These are phyloP conservation scores for Acromyrmex charruanus DNA, from an alignment of 1,140 invertebrate species.

Conservation along the genomic window DNA sequence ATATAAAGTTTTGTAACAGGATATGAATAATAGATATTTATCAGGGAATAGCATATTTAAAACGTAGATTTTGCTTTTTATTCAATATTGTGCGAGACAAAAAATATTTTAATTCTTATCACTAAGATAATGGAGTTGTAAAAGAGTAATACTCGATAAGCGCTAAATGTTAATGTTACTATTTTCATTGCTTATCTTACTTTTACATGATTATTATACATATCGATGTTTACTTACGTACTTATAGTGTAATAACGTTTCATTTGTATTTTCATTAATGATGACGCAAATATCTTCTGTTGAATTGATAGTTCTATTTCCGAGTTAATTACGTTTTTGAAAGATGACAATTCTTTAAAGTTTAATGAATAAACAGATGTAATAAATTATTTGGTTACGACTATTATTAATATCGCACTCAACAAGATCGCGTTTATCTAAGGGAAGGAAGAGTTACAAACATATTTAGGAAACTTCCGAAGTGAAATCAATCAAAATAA, in stretches of 20 bases:
- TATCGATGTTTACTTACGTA: too few relatives aligned
- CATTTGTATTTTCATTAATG: not conserved
- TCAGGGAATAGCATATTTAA: not conserved
- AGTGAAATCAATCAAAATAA: conserved; percentile 37
- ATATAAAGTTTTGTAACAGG: too few relatives aligned
- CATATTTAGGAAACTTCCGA: conserved; percentile 23
- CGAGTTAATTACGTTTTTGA: not conserved
- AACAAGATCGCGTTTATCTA: not conserved
- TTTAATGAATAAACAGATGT: not conserved
- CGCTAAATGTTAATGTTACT: not conserved
- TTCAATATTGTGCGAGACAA: too few relatives aligned
- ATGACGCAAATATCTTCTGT: too few relatives aligned
- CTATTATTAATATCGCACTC: not conserved
- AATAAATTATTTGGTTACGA: not conserved
- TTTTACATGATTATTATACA: too few relatives aligned
- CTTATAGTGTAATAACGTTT: too few relatives aligned
- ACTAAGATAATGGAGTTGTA: not conserved
- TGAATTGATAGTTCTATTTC: not conserved
- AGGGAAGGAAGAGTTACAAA: not conserved
- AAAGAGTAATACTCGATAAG: not conserved
- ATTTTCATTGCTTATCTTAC: not conserved
- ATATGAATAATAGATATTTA: not conserved
- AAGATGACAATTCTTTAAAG: not conserved
- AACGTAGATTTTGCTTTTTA: not conserved
- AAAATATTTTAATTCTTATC: not conserved